Base-by-base conservation (phyloP, 2,888 invertebrate genomes). In the Scaptomyza cyrtandrae region DNA sequence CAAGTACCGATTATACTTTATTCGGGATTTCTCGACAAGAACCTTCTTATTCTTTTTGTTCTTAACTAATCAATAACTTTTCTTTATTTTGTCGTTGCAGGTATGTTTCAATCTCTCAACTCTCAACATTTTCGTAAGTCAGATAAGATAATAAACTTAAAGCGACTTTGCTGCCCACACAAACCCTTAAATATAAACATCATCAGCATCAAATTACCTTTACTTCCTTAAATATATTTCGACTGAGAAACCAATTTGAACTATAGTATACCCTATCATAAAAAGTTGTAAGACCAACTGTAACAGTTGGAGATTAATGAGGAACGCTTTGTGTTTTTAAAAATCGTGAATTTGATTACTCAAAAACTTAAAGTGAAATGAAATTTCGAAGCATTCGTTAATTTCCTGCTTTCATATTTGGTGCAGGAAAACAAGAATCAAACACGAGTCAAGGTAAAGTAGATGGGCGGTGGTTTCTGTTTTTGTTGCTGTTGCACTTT, bases 81-180 rank as follows among this genome's bases (percentile, higher is more conserved):
- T 48, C 3, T n/a, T 3, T 45, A n/a, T 56, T 33, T 49, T 83
- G 10, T 81, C 50, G 7, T 86, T 86, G 4, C 77, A 82, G 87
- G 84, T 86, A 84, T 80, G 87, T 84, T 61, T 50, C 1, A 27
- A 31, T 39, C 16, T 6, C 10, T 33, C 27, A 13, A 35, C 33
- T 33, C 9, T 31, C 7, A 58, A 52, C 13, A 19, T 43, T n/a
- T 41, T 35, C 27, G 79, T 75, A 78, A 79, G 76, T 64, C 33
- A 16, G 7, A 24, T 24, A 45, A 60, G 31, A 43, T 53, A 50
- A 52, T 5, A 35, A 55, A 68, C 39, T 49, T 59, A 53, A 65
- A 55, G 46, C 56, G 41, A 59, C 52, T 49, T 31, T 68, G 16
- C 45, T 24, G 24, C 24, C 24, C 3, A 24, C 24, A 24, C 24